Conservation (phyloP, 2,113 vertebrate genomes). For the Callipepla squamata region DNA sequence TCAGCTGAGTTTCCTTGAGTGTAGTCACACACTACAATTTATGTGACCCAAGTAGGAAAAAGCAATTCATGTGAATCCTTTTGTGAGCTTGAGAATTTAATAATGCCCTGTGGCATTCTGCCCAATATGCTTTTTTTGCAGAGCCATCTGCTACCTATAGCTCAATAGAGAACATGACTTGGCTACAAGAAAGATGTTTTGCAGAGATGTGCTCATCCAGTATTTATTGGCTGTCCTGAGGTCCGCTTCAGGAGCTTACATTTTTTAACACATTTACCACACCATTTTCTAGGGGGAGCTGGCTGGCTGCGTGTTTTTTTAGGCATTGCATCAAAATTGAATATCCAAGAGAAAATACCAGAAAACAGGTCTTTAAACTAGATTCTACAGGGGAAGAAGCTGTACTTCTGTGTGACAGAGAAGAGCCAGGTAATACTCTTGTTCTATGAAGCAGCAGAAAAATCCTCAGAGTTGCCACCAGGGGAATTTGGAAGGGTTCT, state of each 20-base stretch:
- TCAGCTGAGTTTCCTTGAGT: background rate
- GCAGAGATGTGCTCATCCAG: background rate
- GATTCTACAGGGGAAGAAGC: too few species aligned
- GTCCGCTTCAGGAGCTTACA: background rate
- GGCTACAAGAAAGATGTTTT: background rate
- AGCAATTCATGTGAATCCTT: background rate
- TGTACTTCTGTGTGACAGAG: too few species aligned
- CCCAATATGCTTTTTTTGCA: background rate
- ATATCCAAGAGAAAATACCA: background rate
- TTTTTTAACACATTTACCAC: constrained; percentile 17
- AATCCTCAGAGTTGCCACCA: background rate
- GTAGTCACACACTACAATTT: background rate
- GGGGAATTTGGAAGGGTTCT: background rate
- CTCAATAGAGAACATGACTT: constrained; percentile 3
- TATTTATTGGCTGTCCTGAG: background rate
- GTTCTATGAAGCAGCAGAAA: background rate
- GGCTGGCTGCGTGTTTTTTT: constrained; percentile 6
- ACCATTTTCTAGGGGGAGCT: background rate
- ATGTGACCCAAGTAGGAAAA: background rate
- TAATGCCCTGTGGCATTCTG: background rate
- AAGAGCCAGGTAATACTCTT: too few species aligned
- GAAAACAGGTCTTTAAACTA: background rate
- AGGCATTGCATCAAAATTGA: background rate
- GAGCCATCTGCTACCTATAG: constrained; percentile 17
- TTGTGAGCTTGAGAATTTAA: background rate